Percentiles rank a stretch among this genome's conserved stretches.
Evolutionary conservation across 1,140 invertebrate species (phyloP).

Genomic region (Vollenhovia emeryi): DNA sequence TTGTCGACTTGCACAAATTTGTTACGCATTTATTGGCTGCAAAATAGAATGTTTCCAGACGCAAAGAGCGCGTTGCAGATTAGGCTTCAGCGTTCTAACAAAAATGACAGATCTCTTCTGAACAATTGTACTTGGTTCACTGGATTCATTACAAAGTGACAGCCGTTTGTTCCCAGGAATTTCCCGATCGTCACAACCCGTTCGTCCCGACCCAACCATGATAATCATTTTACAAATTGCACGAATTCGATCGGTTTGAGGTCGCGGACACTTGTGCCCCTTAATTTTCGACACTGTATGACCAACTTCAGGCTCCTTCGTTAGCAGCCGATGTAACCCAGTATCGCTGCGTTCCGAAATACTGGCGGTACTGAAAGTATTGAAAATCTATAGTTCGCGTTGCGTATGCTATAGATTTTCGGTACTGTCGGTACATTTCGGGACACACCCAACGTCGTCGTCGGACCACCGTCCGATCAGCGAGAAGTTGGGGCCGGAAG

Average conservation of each 20-base stretch:
- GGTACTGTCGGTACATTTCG: not conserved
- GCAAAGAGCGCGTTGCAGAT: too few species aligned
- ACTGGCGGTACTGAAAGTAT: not conserved
- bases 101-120: too few species aligned
- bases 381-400: not conserved
- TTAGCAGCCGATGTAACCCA: not conserved
- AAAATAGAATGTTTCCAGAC: too few species aligned
- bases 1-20: too few species aligned
- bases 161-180: too few species aligned
- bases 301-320: not conserved
- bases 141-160: too few species aligned
- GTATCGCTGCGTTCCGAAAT: not conserved
- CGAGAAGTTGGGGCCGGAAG: not conserved
- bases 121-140: too few species aligned
- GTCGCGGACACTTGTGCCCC: not conserved
- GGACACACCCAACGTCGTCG: not conserved
- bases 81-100: too few species aligned
- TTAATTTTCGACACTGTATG: not conserved
- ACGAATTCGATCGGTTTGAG: not conserved
- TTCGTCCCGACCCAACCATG: too few species aligned
- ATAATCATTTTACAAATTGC: not conserved
- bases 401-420: not conserved
- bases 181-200: too few species aligned
- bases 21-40: too few species aligned
- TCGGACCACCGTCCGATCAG: not conserved